phyloP scores from a whole-genome alignment of 2,113 vertebrate genomes.

The Rallus limicola region DNA sequence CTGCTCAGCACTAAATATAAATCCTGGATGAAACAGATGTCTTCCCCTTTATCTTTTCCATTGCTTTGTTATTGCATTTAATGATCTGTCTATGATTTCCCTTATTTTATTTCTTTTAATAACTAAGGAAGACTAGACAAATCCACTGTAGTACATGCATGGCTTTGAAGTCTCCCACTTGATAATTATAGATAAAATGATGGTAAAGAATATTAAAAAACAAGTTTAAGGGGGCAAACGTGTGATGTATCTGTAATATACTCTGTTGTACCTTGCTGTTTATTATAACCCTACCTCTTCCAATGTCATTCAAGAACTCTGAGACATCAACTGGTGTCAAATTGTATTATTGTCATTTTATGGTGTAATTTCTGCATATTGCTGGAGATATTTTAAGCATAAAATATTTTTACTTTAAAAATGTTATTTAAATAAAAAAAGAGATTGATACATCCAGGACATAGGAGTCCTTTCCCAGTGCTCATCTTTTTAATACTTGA shows the following conservation, averaged over 20 bases:
- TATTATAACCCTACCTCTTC: background rate
- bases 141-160: background rate
- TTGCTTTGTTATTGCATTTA: slow-evolving; percentile 55
- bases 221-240: background rate
- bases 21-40: slow-evolving; percentile 45
- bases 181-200: slow-evolving; percentile 42
- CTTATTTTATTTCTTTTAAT: slow-evolving; percentile 38
- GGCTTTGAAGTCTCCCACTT: slow-evolving; percentile 12
- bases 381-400: background rate
- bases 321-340: background rate
- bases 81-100: slow-evolving; percentile 37
- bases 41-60: slow-evolving; percentile 49
- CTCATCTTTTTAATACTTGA: background rate
- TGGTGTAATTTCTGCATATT: background rate
- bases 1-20: slow-evolving; percentile 55
- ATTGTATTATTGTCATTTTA: background rate
- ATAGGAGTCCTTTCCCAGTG: background rate
- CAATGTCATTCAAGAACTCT: background rate
- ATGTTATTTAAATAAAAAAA: background rate
- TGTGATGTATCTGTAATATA: background rate
- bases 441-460: background rate
- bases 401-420: background rate
- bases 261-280: background rate
- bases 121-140: slow-evolving; percentile 12
- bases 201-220: background rate